Evolutionary conservation across 2,888 invertebrate species (phyloP).

Genomic region (Synanthedon formicaeformis): DNA sequence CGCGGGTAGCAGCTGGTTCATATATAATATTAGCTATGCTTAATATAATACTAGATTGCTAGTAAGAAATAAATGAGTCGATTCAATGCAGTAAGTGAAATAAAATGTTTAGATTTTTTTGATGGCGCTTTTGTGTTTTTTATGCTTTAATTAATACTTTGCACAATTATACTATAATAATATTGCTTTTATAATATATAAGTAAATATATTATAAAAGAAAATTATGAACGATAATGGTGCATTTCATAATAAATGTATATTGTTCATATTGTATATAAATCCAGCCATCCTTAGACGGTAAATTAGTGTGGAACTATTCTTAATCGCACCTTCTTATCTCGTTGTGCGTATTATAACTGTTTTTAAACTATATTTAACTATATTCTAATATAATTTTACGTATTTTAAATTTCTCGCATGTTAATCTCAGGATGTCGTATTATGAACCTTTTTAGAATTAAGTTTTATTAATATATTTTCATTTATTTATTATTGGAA

Average conservation of each 20-base stretch:
- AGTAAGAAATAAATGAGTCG: too few relatives aligned
- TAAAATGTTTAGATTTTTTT: constrained; percentile 9
- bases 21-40: too few relatives aligned
- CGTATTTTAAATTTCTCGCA: neutral
- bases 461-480: too few relatives aligned
- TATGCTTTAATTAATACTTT: neutral
- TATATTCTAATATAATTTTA: neutral
- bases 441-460: too few relatives aligned
- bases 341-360: neutral
- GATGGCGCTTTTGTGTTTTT: constrained; percentile 35
- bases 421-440: too few relatives aligned
- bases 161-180: neutral
- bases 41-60: too few relatives aligned
- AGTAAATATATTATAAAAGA: too few relatives aligned
- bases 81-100: constrained; percentile 21
- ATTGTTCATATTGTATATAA: constrained; percentile 12
- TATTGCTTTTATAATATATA: too few relatives aligned
- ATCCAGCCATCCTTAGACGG: constrained; percentile 21
- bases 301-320: constrained; percentile 47
- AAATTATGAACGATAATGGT: constrained; percentile 2
- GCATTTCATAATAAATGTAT: neutral
- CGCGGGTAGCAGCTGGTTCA: too few relatives aligned
- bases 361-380: neutral
- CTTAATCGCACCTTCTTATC: constrained; percentile 7
- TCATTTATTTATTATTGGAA: too few relatives aligned